Conservation (phyloP, 2,888 invertebrate genomes). For the Lasioglossum morio region DNA sequence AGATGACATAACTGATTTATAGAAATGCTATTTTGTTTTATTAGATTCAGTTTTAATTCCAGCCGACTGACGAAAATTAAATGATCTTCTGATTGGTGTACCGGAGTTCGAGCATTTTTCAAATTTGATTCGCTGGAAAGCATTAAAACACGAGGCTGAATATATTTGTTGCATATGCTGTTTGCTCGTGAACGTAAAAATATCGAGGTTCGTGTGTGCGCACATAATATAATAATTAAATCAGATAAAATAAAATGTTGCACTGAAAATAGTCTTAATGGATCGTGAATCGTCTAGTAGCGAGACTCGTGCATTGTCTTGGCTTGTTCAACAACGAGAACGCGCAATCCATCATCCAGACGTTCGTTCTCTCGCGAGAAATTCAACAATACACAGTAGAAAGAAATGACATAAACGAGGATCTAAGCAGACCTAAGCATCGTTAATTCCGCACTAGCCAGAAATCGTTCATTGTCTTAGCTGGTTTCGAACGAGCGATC, state of each 20-base stretch:
- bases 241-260: not conserved
- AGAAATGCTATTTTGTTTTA: not conserved
- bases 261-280: not conserved
- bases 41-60: no score
- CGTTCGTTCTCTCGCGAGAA: not conserved
- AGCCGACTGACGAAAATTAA: not conserved
- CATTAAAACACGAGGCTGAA: not conserved
- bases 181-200: no score
- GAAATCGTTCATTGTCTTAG: not conserved
- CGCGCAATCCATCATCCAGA: not conserved
- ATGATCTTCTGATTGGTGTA: not conserved
- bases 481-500: not conserved
- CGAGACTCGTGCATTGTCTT: no score
- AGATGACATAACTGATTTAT: not conserved
- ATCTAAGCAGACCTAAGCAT: not conserved
- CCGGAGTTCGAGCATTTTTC: not conserved
- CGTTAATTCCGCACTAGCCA: not conserved
- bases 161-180: no score
- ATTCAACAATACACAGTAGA: not conserved
- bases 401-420: not conserved
- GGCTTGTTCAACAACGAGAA: not conserved
- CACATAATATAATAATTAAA: no score
- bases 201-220: no score
- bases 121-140: not conserved
- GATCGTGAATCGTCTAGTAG: no score